phyloP scores from a whole-genome alignment of 2,113 vertebrate genomes.

The Bufo bufo region DNA sequence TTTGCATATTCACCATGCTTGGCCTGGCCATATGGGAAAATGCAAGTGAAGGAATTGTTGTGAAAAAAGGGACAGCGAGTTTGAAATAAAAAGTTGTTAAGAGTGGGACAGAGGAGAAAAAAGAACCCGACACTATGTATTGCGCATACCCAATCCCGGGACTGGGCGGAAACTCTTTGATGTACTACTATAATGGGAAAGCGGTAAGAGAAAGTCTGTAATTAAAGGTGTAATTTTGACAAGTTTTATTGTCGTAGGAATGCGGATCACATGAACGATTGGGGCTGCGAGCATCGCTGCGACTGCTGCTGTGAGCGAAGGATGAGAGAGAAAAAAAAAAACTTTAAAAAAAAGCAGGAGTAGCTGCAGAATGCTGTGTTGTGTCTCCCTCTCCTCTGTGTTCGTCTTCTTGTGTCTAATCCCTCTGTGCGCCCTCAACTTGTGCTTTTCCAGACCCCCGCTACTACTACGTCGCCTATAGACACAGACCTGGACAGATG shows the following conservation, averaged over 20 bases:
- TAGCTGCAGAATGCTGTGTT: not conserved
- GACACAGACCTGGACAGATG: not conserved
- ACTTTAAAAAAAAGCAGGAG: too few relatives aligned
- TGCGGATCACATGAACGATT: constrained; percentile 67
- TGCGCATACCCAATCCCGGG: constrained; percentile 95
- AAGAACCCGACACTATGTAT: constrained; percentile 82
- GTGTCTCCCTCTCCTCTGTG: not conserved
- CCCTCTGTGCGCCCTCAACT: not conserved
- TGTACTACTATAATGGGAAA: constrained; percentile 97
- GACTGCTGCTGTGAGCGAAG: constrained; percentile 58
- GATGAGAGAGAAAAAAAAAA: not conserved
- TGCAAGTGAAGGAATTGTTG: constrained; percentile 96
- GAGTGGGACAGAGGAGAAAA: constrained; percentile 72
- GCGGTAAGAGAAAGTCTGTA: constrained; percentile 82
- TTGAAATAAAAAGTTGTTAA: constrained; percentile 82
- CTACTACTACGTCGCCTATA: not conserved
- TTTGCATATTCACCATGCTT: constrained; percentile 95
- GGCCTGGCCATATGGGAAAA: constrained; percentile 94
- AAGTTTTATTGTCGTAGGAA: constrained; percentile 69
- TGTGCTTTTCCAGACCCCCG: not conserved
- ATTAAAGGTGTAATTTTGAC: constrained; percentile 72
- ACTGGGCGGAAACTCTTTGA: constrained; percentile 89
- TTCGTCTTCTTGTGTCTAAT: not conserved
- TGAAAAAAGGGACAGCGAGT: constrained; percentile 86
- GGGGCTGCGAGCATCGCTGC: constrained; percentile 64